Conservation (phyloP, 2,888 invertebrate genomes). For the Uloborus plumipes region DNA sequence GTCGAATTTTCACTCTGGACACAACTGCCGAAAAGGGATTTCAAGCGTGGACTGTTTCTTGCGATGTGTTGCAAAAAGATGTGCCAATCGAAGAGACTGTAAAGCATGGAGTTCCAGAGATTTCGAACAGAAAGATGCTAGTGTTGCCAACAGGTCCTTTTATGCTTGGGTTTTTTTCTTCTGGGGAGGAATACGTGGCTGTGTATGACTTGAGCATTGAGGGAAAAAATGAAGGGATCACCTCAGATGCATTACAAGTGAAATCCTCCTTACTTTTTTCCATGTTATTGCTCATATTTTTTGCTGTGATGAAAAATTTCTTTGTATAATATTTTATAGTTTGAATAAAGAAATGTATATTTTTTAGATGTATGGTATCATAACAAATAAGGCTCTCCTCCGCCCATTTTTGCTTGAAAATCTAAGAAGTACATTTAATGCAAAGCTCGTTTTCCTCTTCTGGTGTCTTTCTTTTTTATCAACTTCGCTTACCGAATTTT, state of each 20-base stretch:
- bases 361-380: no score
- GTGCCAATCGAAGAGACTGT: conserved; percentile 10
- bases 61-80: conserved; percentile 8
- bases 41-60: conserved; percentile 48
- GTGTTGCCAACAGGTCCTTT: conserved; percentile 39
- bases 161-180: conserved; percentile 54
- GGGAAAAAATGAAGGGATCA: neutral
- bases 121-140: conserved; percentile 23
- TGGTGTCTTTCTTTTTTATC: no score
- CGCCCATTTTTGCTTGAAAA: no score
- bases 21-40: conserved; percentile 20
- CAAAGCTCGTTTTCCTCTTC: no score
- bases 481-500: no score
- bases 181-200: conserved; percentile 40
- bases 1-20: conserved; percentile 40
- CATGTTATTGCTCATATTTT: no score
- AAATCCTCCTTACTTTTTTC: no score
- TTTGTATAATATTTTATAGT: no score
- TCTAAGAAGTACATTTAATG: no score
- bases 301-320: no score
- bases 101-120: conserved; percentile 11
- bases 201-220: conserved; percentile 32
- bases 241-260: neutral
- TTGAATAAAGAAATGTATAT: no score
- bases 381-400: no score